Percentiles rank a stretch among this genome's conserved stretches.
These are phyloP conservation scores for Zapornia atra DNA, from an alignment of 2,113 vertebrate genomes.

Conservation along the genomic window DNA sequence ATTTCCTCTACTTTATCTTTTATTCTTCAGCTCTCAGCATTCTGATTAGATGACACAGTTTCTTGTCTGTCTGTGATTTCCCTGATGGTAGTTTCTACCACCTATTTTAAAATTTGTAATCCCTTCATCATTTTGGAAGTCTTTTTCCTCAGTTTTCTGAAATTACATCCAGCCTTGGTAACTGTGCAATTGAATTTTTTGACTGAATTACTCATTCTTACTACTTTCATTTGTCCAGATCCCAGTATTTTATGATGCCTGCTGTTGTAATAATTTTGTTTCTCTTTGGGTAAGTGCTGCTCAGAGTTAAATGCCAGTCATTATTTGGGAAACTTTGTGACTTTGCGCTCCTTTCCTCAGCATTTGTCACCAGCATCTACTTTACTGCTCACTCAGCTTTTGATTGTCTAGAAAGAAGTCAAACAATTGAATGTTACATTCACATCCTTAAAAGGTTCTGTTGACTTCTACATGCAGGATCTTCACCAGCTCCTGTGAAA, in stretches of 20 bases:
- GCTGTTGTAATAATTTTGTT: neutral
- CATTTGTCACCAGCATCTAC: neutral
- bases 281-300: neutral
- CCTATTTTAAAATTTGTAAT: neutral
- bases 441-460: neutral
- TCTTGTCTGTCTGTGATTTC: neutral
- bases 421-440: neutral
- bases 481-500: neutral
- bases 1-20: neutral
- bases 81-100: neutral
- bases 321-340: neutral
- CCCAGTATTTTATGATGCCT: neutral
- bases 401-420: neutral
- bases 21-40: neutral
- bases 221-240: neutral
- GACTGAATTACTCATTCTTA: neutral
- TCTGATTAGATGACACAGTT: neutral
- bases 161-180: neutral
- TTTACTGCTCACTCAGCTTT: conserved; percentile 14
- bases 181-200: neutral
- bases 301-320: neutral
- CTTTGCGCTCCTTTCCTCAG: neutral
- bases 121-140: neutral
- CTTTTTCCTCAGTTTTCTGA: neutral
- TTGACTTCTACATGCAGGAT: neutral